phyloP scores from a whole-genome alignment of 1,140 invertebrate species.

The Ceratosolen fusciceps region DNA sequence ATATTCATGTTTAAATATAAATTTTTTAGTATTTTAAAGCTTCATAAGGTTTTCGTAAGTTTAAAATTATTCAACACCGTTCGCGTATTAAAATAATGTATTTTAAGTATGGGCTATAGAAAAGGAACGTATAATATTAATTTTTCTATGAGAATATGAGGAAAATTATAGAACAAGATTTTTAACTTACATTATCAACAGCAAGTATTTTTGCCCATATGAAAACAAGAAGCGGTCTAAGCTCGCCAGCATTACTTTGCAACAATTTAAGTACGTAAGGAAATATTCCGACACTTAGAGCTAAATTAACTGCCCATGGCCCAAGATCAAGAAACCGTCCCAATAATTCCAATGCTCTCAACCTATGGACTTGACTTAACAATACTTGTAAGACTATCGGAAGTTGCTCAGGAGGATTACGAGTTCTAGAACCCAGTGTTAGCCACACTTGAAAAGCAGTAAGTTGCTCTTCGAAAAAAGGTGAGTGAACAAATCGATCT shows the following conservation, averaged over 20 bases:
- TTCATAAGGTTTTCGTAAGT: too few species aligned
- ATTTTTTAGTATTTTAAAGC: too few species aligned
- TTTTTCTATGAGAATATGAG: too few species aligned
- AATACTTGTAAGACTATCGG: constrained; percentile 98
- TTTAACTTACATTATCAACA: constrained; percentile 87
- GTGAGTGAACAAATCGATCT: constrained; percentile 81
- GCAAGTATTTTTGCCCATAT: constrained; percentile 99
- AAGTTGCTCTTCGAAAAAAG: constrained; percentile 98
- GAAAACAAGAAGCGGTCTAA: constrained; percentile 93
- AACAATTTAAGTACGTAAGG: constrained; percentile 97
- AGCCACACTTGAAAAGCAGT: constrained; percentile 99
- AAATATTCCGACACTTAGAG: constrained; percentile 97
- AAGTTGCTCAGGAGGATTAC: constrained; percentile 93
- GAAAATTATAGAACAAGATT: constrained; percentile 29
- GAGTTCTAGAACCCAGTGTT: constrained; percentile 81
- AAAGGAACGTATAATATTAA: too few species aligned
- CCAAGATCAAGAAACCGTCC: constrained; percentile 97
- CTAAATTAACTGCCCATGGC: constrained; percentile 96
- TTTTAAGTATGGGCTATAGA: too few species aligned
- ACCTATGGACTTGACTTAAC: constrained; percentile 95
- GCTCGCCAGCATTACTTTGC: constrained; percentile 92
- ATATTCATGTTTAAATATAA: too few species aligned
- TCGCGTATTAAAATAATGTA: too few species aligned
- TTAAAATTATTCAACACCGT: too few species aligned
- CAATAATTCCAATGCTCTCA: constrained; percentile 93